phyloP scores from a whole-genome alignment of 2,888 invertebrate genomes.

The Zaprionus bogoriensis region DNA sequence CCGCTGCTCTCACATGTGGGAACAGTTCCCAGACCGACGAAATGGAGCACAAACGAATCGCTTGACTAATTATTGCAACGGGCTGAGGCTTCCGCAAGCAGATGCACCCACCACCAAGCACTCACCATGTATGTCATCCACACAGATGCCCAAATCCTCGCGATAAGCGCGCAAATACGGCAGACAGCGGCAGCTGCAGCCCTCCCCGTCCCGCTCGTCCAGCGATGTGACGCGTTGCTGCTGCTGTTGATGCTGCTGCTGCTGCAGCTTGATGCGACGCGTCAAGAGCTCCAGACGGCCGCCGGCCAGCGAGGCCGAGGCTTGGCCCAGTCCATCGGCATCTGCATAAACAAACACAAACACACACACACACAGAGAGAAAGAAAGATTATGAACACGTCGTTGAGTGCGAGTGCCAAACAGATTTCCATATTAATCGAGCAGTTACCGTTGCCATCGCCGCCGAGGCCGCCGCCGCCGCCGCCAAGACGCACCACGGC shows the following conservation, averaged over 20 bases:
- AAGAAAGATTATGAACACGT: conserved; percentile 30
- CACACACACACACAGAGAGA: neutral
- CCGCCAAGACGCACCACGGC: conserved; percentile 65
- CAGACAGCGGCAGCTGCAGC: conserved; percentile 91
- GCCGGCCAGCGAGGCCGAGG: conserved; percentile 47
- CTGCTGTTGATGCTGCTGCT: conserved; percentile 7
- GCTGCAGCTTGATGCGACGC: conserved; percentile 59
- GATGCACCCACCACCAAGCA: conserved; percentile 21
- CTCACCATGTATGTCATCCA: conserved; percentile 93
- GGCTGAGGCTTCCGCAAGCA: neutral
- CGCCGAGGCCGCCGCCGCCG: neutral
- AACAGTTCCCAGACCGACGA: conserved; percentile 63
- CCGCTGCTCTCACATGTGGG: conserved; percentile 54
- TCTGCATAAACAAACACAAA: conserved; percentile 22
- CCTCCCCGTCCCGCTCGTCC: conserved; percentile 51
- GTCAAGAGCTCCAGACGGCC: conserved; percentile 66
- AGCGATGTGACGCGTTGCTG: neutral
- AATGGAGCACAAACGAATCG: conserved; percentile 62
- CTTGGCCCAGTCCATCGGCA: conserved; percentile 58
- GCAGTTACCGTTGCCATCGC: conserved; percentile 77
- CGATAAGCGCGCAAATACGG: conserved; percentile 90
- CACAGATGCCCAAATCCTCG: conserved; percentile 92
- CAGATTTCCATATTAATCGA: conserved; percentile 59
- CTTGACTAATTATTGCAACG: conserved; percentile 48
- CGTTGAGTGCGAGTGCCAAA: conserved; percentile 22